A percentile compares a stretch with the other conserved stretches of the same genome.
Conservation (phyloP, 2,888 invertebrate species). For the Andrena marginata region DNA sequence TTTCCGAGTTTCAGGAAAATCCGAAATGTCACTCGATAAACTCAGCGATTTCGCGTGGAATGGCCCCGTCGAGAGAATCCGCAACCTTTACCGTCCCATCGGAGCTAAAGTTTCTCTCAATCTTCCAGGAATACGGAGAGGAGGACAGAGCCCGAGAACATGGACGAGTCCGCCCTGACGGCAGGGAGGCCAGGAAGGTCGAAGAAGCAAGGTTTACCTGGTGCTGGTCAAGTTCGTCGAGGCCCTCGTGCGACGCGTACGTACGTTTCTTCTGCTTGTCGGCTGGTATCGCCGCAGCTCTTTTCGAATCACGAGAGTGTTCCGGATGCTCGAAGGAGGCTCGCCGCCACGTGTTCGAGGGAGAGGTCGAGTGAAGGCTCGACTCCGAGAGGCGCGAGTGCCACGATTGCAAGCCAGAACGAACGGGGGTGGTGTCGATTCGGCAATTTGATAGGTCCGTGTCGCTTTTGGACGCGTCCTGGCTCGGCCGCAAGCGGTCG, state of each 20-base stretch:
- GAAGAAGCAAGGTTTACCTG: slow-evolving; percentile 66
- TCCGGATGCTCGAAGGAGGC: background rate
- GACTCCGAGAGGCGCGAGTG: slow-evolving; percentile 63
- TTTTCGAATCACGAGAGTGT: background rate
- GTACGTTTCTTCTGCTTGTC: slow-evolving; percentile 32
- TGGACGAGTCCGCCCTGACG: background rate
- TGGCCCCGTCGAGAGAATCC: too few relatives aligned
- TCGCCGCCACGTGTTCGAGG: background rate
- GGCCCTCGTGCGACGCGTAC: slow-evolving; percentile 56
- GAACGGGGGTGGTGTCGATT: slow-evolving; percentile 18
- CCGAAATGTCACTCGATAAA: too few relatives aligned
- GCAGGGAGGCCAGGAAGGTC: background rate
- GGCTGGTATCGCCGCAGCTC: background rate
- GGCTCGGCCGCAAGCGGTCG: background rate
- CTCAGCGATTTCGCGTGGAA: too few relatives aligned
- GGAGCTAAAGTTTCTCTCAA: too few relatives aligned
- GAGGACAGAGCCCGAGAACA: background rate
- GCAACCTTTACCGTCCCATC: too few relatives aligned
- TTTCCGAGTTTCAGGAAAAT: too few relatives aligned
- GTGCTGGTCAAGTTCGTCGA: slow-evolving; percentile 53
- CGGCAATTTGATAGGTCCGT: slow-evolving; percentile 61
- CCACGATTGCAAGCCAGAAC: background rate
- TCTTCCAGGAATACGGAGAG: too few relatives aligned
- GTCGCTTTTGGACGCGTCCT: slow-evolving; percentile 37
- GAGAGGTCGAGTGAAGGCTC: background rate